A percentile compares a stretch with the other conserved stretches of the same genome.
Conservation (phyloP, 2,797 vertebrate genomes). For the Phaenicophaeus curvirostris region DNA sequence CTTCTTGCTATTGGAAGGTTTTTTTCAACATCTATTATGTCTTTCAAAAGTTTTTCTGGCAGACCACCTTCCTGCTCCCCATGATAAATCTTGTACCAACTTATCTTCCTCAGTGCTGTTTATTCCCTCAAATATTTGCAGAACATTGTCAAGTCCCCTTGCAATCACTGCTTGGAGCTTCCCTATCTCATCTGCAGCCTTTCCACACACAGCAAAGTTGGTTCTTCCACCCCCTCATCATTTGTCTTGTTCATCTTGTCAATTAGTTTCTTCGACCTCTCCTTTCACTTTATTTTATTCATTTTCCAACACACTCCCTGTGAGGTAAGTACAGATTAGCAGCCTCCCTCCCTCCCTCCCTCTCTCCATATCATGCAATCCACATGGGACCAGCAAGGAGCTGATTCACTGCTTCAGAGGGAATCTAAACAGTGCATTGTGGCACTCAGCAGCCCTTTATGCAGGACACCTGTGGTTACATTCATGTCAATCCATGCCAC, state of each 20-base stretch:
- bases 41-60: slow-evolving; percentile 5
- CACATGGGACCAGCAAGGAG: rapidly evolving
- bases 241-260: not conserved
- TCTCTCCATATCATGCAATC: not conserved
- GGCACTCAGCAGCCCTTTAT: not conserved
- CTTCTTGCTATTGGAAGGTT: not conserved
- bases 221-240: not conserved
- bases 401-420: not conserved
- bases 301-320: not conserved
- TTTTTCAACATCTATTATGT: not conserved
- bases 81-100: slow-evolving; percentile 11
- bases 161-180: not conserved
- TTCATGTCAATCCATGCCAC: rapidly evolving
- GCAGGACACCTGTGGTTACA: not conserved
- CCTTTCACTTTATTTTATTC: not conserved
- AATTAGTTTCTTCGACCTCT: not conserved
- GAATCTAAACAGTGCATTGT: rapidly evolving
- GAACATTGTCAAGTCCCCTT: slow-evolving; percentile 25
- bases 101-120: slow-evolving; percentile 5
- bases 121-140: slow-evolving; percentile 56
- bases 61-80: not conserved
- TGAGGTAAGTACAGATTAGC: not conserved
- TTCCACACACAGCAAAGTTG: not conserved
- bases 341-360: not conserved
- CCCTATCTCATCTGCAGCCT: slow-evolving; percentile 29